A percentile compares a stretch with the other conserved stretches of the same genome.
phyloP scores from a whole-genome alignment of 2,113 vertebrate genomes.

The Ictalurus punctatus region DNA sequence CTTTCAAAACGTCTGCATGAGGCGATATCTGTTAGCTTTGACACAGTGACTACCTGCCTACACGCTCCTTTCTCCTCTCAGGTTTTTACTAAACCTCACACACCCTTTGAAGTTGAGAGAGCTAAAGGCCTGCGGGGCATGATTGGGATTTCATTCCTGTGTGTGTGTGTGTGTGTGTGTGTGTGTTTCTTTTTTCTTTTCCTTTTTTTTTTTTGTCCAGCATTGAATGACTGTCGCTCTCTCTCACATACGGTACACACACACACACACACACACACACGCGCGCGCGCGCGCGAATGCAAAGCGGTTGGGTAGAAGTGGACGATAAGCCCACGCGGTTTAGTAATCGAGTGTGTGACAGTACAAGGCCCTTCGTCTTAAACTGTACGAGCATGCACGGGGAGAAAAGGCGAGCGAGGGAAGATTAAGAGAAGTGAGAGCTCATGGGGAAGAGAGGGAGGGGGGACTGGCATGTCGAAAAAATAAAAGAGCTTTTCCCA shows the following conservation, averaged over 20 bases:
- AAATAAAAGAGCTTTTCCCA: constrained; percentile 56
- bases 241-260: too few relatives aligned
- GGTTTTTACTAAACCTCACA: constrained; percentile 15
- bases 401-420: neutral
- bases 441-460: constrained; percentile 17
- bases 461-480: constrained; percentile 45
- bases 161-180: neutral
- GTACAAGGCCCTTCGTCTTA: constrained; percentile 33
- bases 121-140: constrained; percentile 29
- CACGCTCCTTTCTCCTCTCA: neutral
- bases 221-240: neutral
- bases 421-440: constrained; percentile 26
- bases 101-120: constrained; percentile 32
- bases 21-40: constrained; percentile 5
- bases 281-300: neutral
- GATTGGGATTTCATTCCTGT: constrained; percentile 36
- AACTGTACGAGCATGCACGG: neutral
- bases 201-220: neutral
- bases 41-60: constrained; percentile 27
- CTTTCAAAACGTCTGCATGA: constrained; percentile 20
- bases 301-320: constrained; percentile 5
- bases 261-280: neutral
- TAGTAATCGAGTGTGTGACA: constrained; percentile 37
- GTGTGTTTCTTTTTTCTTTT: constrained; percentile 13
- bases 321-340: constrained; percentile 18